Evolutionary conservation across 2,797 vertebrate species (phyloP).

Genomic region (Sebastes diaconus): DNA sequence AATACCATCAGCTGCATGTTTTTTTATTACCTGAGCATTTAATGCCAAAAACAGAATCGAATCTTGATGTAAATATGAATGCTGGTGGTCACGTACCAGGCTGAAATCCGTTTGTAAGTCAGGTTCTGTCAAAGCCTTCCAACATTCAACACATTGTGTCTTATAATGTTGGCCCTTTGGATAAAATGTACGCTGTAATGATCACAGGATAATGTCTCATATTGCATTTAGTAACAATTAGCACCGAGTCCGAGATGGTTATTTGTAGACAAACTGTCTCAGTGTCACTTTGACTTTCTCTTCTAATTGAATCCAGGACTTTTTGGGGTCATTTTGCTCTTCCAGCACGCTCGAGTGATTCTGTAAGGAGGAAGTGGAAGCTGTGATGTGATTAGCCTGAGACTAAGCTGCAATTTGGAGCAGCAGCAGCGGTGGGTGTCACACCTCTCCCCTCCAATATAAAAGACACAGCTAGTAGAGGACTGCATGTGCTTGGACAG

Average conservation of each 20-base stretch:
- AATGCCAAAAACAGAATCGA: conserved; percentile 27
- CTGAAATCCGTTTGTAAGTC: conserved; percentile 13
- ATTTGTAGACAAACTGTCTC: conserved; percentile 51
- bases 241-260: conserved; percentile 57
- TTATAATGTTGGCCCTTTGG: conserved; percentile 44
- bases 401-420: conserved; percentile 57
- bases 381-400: conserved; percentile 68
- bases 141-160: conserved; percentile 27
- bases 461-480: conserved; percentile 48
- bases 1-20: conserved; percentile 47
- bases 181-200: conserved; percentile 20
- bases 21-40: conserved; percentile 68
- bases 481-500: conserved; percentile 43
- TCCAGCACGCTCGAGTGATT: conserved; percentile 8
- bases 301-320: conserved; percentile 7
- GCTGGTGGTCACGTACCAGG: conserved; percentile 54
- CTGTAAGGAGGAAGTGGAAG: conserved; percentile 52
- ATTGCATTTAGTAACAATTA: conserved; percentile 68
- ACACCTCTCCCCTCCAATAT: conserved; percentile 36
- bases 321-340: conserved; percentile 16
- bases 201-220: conserved; percentile 69
- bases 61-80: conserved; percentile 19
- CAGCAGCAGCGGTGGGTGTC: conserved; percentile 39
- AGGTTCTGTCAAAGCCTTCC: conserved; percentile 23
- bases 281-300: not conserved